Evolutionary conservation across 1,140 invertebrate genomes (phyloP), one percentile per base, ranked within the genome.

Genomic region (Laupala kohalensis): DNA sequence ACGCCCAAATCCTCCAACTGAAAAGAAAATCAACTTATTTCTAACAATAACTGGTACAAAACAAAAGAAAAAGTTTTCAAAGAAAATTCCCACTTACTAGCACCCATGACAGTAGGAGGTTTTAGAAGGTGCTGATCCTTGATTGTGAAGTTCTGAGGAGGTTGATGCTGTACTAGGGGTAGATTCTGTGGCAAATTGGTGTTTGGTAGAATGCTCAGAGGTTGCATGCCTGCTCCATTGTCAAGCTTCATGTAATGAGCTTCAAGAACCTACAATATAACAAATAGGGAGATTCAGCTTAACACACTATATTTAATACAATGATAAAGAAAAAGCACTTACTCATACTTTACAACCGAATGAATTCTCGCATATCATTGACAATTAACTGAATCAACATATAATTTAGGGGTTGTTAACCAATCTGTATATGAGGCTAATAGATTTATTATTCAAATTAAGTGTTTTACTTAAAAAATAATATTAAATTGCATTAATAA

Each of bases 61-160:
- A 9, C 13, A 12, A 5, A 9, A 69, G 12, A 69, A 3, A 5
- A 19, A 4, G 5, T 12, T 53, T 19, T 30, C 12, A 69, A 19
- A 25, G 23, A 19, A 19, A 4, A 19, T 25, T 24, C 13, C 19
- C 30, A 84, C 85, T 85, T 78, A 94, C 92, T 90, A 75, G 91
- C 90, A 72, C 90, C 92, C 87, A 96, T 90, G 12, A 92, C 90
- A 69, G 90, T 88, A 2, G 95, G 95, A 62, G 95, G 94, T 80
- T 96, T 95, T 62, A 98, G 82, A 74, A 97, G 84, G 82, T 97
- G 93, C 77, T 95, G 94, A 83, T 97, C 94, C 79, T 96, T 96
- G 72, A 94, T 90, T 76, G 90, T 91, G 80, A 94, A 92, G 82
- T 92, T 92, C 76, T 92, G 89, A 9, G 89, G 90, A 64, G 89